Evolutionary conservation across 2,113 vertebrate genomes (phyloP).

Genomic region (Isichthys henryi): DNA sequence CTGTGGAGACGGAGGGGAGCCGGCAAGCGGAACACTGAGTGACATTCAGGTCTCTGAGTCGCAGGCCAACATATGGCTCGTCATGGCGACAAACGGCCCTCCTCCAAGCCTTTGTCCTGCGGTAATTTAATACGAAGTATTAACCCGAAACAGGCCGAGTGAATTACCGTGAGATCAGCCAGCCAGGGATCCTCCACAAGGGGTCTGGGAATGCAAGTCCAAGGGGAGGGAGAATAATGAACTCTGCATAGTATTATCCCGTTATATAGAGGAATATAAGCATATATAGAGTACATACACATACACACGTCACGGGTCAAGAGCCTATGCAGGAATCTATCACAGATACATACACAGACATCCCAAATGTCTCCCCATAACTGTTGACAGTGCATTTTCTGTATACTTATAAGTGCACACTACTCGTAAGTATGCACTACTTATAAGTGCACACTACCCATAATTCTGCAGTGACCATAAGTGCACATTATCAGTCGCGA

Average conservation of each 20-base stretch:
- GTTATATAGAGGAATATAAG: neutral
- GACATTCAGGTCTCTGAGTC: slow-evolving; percentile 33
- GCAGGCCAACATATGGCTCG: slow-evolving; percentile 38
- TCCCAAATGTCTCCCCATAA: neutral
- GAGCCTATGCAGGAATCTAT: neutral
- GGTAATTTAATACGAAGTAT: slow-evolving; percentile 34
- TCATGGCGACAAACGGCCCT: slow-evolving; percentile 22
- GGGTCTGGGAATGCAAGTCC: neutral
- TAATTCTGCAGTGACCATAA: neutral
- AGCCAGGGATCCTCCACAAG: neutral
- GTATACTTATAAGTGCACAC: slow-evolving; percentile 12
- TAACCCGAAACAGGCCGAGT: slow-evolving; percentile 23
- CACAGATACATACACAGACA: neutral
- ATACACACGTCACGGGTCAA: neutral
- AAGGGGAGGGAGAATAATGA: neutral
- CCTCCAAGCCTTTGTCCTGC: slow-evolving; percentile 29
- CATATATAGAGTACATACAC: neutral
- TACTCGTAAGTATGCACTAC: neutral
- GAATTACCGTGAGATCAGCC: slow-evolving; percentile 24
- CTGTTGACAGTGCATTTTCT: neutral
- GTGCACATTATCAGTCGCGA: slow-evolving; percentile 5
- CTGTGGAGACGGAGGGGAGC: slow-evolving; percentile 22
- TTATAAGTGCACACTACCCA: neutral
- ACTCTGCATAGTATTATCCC: neutral
- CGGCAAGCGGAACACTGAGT: slow-evolving; percentile 22